Percentiles rank a stretch among this genome's conserved stretches.
These are phyloP conservation scores for Lampris megalopsis DNA, from an alignment of 2,113 vertebrate genomes.

Conservation along the genomic window DNA sequence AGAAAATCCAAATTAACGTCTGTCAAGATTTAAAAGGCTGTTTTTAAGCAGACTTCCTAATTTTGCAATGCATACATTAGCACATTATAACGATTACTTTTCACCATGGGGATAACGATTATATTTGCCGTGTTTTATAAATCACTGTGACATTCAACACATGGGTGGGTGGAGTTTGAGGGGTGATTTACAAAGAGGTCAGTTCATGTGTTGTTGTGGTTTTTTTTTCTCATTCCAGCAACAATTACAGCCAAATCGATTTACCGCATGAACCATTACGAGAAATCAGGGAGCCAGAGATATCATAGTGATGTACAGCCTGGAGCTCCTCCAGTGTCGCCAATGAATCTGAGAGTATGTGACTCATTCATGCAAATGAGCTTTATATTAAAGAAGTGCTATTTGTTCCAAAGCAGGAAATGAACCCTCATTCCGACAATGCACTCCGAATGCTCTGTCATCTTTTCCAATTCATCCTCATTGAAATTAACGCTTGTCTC, in stretches of 20 bases:
- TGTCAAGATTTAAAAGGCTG: constrained; percentile 2
- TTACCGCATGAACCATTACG: constrained; percentile 32
- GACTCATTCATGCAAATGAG: constrained; percentile 66
- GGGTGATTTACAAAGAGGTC: constrained; percentile 19
- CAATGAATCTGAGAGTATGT: constrained; percentile 44
- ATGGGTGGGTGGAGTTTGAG: constrained; percentile 10
- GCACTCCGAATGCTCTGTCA: constrained; percentile 36
- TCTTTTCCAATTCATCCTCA: constrained; percentile 38
- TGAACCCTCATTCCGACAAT: constrained; percentile 54
- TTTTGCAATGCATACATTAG: constrained; percentile 6
- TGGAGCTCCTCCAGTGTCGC: constrained; percentile 27
- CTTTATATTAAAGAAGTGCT: constrained; percentile 42
- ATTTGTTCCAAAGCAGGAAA: constrained; percentile 53
- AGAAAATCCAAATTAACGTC: neutral
- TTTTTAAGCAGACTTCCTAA: neutral
- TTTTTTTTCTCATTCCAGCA: neutral
- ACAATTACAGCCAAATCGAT: constrained; percentile 22
- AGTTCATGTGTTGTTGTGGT: constrained; percentile 23
- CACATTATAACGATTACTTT: neutral
- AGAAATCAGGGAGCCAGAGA: constrained; percentile 17
- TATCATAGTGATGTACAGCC: constrained; percentile 46
- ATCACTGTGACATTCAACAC: constrained; percentile 11
- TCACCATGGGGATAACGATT: neutral
- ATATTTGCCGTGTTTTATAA: constrained; percentile 9
- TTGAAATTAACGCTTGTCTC: constrained; percentile 31